Base-by-base conservation (phyloP, 1,140 invertebrate species). In the Drosophila nigromelanica region DNA sequence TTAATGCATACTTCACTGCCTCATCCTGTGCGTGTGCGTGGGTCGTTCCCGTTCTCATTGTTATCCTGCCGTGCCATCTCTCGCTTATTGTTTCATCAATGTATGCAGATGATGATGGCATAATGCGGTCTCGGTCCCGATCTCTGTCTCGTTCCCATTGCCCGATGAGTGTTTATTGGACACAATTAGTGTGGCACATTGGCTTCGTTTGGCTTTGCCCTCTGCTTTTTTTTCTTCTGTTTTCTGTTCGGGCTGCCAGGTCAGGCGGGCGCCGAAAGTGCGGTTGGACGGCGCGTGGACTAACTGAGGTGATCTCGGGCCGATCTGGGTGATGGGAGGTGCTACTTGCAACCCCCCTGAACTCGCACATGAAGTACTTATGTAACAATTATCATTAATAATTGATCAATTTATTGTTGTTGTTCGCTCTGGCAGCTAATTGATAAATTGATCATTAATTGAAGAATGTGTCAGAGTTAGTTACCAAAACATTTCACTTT, bases 71-170 rank as follows among this genome's bases (percentile, higher is more conserved):
- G 69, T 89, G 85, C 76, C 85, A 89, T 83, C 85, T 79, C 69
- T 80, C 64, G 80, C 83, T 89, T 89, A 89, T 89, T 89, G 83
- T 89, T 86, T 86, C 82, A 87, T 86, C 82, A 87, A 87, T 82
- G 82, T 73, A 80, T 87, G 82, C 82, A 86, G 82, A 86, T 86
- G 82, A 86, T 86, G 82, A 86, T 86, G 82, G 82, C 82, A 87
- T 87, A 82, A 87, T 87, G 71, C 75, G 72, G 68, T 68, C 69
- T 81, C 78, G 5, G 18, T 72, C 63, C 62, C 45, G 39, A 54
- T 71, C 51, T 55, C 67, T 61, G 48, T 12, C n/a, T 33, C 43
- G 5, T 45, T 47, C 33, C 40, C 63, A 50, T 62, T 62, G 63
- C 27, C 64, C 62, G 83, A 69, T 81, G 79, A 80, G 73, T 89